Percentiles rank a stretch among this genome's conserved stretches.
These are phyloP conservation scores for Glyptemys insculpta DNA, from an alignment of 2,797 vertebrate species.

Conservation along the genomic window DNA sequence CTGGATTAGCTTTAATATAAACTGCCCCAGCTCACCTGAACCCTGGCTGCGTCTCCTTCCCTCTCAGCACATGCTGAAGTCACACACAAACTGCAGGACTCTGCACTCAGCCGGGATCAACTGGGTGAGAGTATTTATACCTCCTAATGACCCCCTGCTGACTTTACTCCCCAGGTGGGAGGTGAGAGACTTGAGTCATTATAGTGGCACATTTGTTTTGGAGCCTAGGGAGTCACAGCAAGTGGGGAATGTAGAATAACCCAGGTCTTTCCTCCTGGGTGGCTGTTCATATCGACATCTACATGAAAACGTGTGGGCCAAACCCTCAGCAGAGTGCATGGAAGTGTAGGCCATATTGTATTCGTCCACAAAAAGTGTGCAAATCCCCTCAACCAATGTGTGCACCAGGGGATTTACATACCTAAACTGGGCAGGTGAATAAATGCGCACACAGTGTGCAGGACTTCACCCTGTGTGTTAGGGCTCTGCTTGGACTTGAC, in stretches of 20 bases:
- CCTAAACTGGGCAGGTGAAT: not conserved
- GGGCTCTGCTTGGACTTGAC: not conserved
- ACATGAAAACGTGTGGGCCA: not conserved
- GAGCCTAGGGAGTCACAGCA: not conserved
- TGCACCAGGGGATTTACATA: not conserved
- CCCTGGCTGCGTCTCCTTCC: not conserved
- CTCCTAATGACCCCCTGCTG: not conserved
- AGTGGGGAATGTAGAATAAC: not conserved
- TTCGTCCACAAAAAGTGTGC: not conserved
- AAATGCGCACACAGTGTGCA: not conserved
- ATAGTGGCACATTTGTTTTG: not conserved
- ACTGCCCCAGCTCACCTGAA: not conserved
- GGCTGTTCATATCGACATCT: not conserved
- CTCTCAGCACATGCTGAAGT: not conserved
- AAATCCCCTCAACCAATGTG: not conserved
- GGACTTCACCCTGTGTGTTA: not conserved
- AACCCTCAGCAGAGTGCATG: not conserved
- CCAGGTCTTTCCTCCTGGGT: not conserved
- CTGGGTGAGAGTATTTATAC: not conserved
- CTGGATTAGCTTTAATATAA: no score
- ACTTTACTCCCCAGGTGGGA: not conserved
- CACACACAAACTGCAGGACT: not conserved
- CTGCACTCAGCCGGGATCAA: not conserved
- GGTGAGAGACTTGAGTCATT: not conserved
- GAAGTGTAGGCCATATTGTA: accelerated